A percentile compares a stretch with the other conserved stretches of the same genome.
phyloP scores from a whole-genome alignment of 2,888 invertebrate genomes.

The Amphimallon solstitiale region DNA sequence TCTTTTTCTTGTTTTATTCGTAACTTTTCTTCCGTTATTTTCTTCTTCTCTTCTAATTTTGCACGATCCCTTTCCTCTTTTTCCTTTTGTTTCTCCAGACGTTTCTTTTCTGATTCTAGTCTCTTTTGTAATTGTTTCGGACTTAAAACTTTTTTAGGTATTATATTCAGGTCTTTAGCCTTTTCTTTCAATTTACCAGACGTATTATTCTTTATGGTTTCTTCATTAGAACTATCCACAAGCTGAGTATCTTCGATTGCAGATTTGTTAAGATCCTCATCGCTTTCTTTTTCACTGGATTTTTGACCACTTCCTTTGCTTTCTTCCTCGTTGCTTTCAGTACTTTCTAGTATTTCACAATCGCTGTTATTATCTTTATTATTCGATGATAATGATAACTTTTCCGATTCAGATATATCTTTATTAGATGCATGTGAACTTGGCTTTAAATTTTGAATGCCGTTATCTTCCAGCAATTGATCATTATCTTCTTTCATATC shows the following conservation, averaged over 20 bases:
- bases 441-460: too few species aligned
- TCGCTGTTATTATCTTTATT: too few species aligned
- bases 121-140: constrained; percentile 67
- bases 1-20: constrained; percentile 51
- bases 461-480: too few species aligned
- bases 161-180: constrained; percentile 34
- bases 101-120: constrained; percentile 68
- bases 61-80: constrained; percentile 65
- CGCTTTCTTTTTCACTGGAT: not conserved
- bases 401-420: too few species aligned
- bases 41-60: constrained; percentile 65
- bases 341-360: too few species aligned
- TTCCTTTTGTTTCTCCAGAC: constrained; percentile 66
- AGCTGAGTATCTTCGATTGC: not conserved
- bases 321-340: too few species aligned
- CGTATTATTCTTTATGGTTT: constrained; percentile 6
- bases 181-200: constrained; percentile 31
- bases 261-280: not conserved
- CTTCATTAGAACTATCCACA: constrained; percentile 1
- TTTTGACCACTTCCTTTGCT: too few species aligned
- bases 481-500: too few species aligned
- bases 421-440: too few species aligned
- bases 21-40: constrained; percentile 45
- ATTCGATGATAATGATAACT: too few species aligned
- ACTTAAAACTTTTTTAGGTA: constrained; percentile 54